Percentiles rank a stretch among this genome's conserved stretches.
These are phyloP conservation scores for Paramormyrops kingsleyae DNA, from an alignment of 2,113 vertebrate species.

Conservation along the genomic window DNA sequence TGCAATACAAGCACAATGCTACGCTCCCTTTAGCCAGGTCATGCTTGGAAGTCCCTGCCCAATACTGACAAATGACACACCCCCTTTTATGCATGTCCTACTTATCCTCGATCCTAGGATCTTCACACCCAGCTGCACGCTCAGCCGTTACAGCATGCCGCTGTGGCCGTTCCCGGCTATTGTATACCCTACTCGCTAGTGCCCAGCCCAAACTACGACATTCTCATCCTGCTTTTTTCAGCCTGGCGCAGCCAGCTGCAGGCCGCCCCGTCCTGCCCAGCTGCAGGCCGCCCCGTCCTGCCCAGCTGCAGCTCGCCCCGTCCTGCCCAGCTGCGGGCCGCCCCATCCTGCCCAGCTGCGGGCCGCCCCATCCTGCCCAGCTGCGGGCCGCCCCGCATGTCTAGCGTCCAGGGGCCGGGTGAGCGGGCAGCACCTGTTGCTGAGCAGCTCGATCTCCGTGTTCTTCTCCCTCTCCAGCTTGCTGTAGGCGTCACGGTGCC, in stretches of 20 bases:
- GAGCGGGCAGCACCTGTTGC: conserved; percentile 64
- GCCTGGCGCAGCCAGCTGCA: not conserved
- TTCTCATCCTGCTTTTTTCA: not conserved
- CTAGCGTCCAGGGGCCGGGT: not conserved
- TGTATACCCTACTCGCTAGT: not conserved
- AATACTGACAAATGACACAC: not conserved
- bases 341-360: too few species aligned
- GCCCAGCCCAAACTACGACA: not conserved
- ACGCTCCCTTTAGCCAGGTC: not conserved
- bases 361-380: not conserved
- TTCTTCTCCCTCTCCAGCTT: conserved; percentile 84
- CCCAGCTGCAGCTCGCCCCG: too few species aligned
- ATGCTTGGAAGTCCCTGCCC: not conserved
- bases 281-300: too few species aligned
- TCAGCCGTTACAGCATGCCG: not conserved
- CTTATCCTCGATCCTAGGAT: not conserved
- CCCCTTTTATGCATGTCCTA: not conserved
- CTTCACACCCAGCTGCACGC: not conserved
- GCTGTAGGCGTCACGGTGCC: conserved; percentile 77
- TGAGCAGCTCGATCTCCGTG: conserved; percentile 81
- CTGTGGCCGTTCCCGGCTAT: not conserved
- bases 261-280: not conserved
- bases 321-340: too few species aligned
- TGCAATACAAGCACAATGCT: not conserved
- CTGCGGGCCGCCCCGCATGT: too few species aligned